These are phyloP conservation scores for Nemopilema nomurai DNA, from an alignment of 30 jellyfish, hydroid and myxozoan species.

Conservation along the genomic window DNA sequence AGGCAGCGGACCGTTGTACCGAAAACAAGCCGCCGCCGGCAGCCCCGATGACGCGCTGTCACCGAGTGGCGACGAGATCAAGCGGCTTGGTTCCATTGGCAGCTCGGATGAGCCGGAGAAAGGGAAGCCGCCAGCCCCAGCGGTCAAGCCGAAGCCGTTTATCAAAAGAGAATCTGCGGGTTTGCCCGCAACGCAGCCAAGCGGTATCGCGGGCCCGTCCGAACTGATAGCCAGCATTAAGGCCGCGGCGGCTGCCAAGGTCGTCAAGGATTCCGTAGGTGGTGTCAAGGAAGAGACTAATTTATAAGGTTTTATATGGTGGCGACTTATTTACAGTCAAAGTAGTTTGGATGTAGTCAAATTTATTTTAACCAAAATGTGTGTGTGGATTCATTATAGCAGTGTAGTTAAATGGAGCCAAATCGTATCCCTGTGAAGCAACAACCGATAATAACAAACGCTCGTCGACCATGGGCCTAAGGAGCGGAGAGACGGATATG, in stretches of 20 bases:
- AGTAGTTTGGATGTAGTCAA: slow-evolving; percentile 22
- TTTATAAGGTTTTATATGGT: slow-evolving; percentile 23
- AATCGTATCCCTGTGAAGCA: neutral
- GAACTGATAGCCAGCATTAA: slow-evolving; percentile 85
- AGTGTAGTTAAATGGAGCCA: neutral
- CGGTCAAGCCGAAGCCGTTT: slow-evolving; percentile 79
- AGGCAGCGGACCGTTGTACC: slow-evolving; percentile 21
- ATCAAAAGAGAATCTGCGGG: slow-evolving; percentile 34
- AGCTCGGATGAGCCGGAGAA: slow-evolving; percentile 15
- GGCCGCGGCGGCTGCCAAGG: slow-evolving; percentile 94
- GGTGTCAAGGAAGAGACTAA: slow-evolving; percentile 59
- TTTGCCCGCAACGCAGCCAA: slow-evolving; percentile 4
- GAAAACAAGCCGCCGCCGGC: slow-evolving; percentile 27
- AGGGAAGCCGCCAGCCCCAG: slow-evolving; percentile 85
- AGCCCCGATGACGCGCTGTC: slow-evolving; percentile 32
- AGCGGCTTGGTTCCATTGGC: slow-evolving; percentile 28
- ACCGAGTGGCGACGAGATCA: slow-evolving; percentile 43
- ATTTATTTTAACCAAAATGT: slow-evolving; percentile 16
- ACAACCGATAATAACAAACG: too few relatives aligned
- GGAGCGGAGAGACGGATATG: too few relatives aligned
- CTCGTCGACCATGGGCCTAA: too few relatives aligned
- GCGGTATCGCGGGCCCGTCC: slow-evolving; percentile 46
- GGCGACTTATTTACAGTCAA: slow-evolving; percentile 2
- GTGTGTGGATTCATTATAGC: slow-evolving; percentile 8
- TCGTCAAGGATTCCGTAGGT: slow-evolving; percentile 28